Base-by-base conservation (phyloP, 1,140 invertebrate species). In the Cotesia chilonis region DNA sequence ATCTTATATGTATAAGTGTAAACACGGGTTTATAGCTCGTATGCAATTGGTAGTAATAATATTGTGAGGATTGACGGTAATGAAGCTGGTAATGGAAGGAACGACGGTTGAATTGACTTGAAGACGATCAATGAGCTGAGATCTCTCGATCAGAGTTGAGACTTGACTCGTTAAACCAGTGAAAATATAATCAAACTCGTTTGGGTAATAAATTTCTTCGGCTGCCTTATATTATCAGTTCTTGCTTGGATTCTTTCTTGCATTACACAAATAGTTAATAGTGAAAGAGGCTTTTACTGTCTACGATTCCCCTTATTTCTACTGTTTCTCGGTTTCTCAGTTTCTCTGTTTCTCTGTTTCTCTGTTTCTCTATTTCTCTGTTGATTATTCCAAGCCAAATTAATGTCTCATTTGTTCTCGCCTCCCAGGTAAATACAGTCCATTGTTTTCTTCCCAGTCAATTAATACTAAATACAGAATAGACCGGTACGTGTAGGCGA, bases 101-200 rank as follows among this genome's bases (percentile, higher is more conserved):
- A 28, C 28, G 28, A 28, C 28, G 28, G 2, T 28, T 28, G 28
- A 28, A 28, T 28, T 47, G 41, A 7, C 6, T 9, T 47, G 41
- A 47, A 47, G 41, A 47, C 41, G 41, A 47, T 47, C 41, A 10
- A 10, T 10, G 28, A 28, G 28, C 28, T 28, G 28, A 28, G 28
- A 28, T 28, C 1, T 28, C 28, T 28, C 28, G 28, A 28, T 28
- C 28, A 28, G 28, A 28, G 28, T 28, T 28, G 28, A 28, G 28
- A 28, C 28, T 28, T 28, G 59, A 64, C 69, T 38, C 28, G 60
- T 38, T 70, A 28, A 52, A 35, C 36, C 41, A 71, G 69, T 71
- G 51, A 54, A 70, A 70, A 70, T 60, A 36, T 14, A 61, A 70
- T 70, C 55, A 10, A n/a, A 17, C 12, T 20, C n/a, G 38, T 65